phyloP scores from a whole-genome alignment of 23 tunicate genomes.

The Styela clava region DNA sequence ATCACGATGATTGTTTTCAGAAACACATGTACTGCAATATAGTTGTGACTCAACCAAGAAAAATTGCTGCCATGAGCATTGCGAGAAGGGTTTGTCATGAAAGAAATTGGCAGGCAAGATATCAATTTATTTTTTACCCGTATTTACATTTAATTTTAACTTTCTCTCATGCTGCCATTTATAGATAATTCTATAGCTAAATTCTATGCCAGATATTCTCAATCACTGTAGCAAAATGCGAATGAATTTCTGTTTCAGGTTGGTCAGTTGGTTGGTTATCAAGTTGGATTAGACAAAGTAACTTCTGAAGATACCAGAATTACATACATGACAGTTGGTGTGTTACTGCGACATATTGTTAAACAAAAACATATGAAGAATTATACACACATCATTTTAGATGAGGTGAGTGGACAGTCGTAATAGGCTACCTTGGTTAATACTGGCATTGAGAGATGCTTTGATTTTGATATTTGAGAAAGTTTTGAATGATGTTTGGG shows the following conservation, averaged over 20 bases:
- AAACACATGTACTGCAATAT: slow-evolving; percentile 62
- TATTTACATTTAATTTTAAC: not conserved
- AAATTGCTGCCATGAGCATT: slow-evolving; percentile 79
- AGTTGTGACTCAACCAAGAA: slow-evolving; percentile 88
- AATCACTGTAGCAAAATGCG: too few relatives aligned
- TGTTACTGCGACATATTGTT: slow-evolving; percentile 65
- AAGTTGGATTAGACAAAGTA: slow-evolving; percentile 85
- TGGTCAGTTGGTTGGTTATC: slow-evolving; percentile 94
- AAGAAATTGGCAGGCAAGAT: slow-evolving; percentile 62
- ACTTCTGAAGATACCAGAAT: slow-evolving; percentile 87
- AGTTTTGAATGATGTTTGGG: too few relatives aligned
- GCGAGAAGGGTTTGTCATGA: slow-evolving; percentile 83
- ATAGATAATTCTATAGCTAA: too few relatives aligned
- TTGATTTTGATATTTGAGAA: too few relatives aligned
- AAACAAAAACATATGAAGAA: slow-evolving; percentile 47
- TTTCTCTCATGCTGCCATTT: too few relatives aligned
- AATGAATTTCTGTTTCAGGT: too few relatives aligned
- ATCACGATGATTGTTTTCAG: too few relatives aligned
- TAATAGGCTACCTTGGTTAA: too few relatives aligned
- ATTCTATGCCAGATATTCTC: too few relatives aligned
- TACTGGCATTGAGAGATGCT: too few relatives aligned
- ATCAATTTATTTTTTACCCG: not conserved
- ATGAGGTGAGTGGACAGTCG: slow-evolving; percentile 70
- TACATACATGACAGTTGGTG: slow-evolving; percentile 83
- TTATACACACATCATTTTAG: slow-evolving; percentile 88